Conservation (phyloP, 2,113 vertebrate genomes). For the Capreolus pygargus region DNA sequence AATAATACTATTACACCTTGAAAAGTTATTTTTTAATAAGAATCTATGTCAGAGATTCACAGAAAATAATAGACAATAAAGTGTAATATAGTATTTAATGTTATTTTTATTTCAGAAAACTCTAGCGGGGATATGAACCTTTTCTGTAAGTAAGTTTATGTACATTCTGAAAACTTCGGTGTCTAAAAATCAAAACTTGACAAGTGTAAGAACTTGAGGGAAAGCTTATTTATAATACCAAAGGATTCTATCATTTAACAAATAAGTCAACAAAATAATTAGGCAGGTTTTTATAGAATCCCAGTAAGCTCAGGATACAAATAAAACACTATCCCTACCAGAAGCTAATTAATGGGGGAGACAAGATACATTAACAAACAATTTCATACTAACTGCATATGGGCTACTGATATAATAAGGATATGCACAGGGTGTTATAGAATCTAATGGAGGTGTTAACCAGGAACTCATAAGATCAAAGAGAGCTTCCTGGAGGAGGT, state of each 20-base stretch:
- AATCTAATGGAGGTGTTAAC: not conserved
- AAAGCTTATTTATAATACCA: slow-evolving; percentile 12
- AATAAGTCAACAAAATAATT: slow-evolving; percentile 32
- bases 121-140: not conserved
- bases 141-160: not conserved
- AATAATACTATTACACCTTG: not conserved
- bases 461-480: slow-evolving; percentile 11
- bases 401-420: not conserved
- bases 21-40: slow-evolving; percentile 22
- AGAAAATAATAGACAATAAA: not conserved
- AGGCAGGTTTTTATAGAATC: slow-evolving; percentile 12
- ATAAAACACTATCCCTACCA: slow-evolving; percentile 12
- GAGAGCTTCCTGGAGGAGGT: not conserved
- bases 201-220: not conserved
- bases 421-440: not conserved
- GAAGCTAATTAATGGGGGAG: not conserved
- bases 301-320: not conserved
- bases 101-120: not conserved
- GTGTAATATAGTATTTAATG: not conserved
- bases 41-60: not conserved
- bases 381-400: not conserved
- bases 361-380: not conserved
- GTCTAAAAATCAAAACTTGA: slow-evolving; percentile 34
- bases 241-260: not conserved
- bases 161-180: not conserved